Base-by-base conservation (phyloP, 2,888 invertebrate genomes). In the Ochropleura plecta region DNA sequence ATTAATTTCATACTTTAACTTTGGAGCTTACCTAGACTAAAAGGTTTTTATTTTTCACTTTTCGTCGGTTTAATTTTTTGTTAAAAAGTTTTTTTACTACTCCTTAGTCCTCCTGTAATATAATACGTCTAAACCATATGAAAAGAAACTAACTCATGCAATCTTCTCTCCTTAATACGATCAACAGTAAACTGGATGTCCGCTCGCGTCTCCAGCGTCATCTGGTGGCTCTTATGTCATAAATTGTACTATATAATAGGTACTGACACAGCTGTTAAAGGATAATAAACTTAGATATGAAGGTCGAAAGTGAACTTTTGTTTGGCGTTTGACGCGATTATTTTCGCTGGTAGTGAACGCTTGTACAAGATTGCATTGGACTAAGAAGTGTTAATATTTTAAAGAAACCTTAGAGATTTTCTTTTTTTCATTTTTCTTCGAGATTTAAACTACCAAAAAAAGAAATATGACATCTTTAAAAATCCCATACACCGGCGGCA, bases 171-270 rank as follows among this genome's bases (percentile, higher is more conserved):
- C 57, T 8, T 67, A 51, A 49, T 70, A 74, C 69, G 60, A 57
- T 67, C 20, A 55, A 63, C 59, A 64, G 60, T 78, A 85, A 73
- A 75, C 65, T 63, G 70, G 42, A 71, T 68, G 53, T 65, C 74
- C 64, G 65, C 59, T 59, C 64, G 83, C 70, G 75, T 71, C 51
- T 55, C 42, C 70, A 74, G 49, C 78, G 63, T 53, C 82, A 82
- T 78, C 83, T 85, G 82, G 57, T 63, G 67, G 55, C 46, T 64
- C 51, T 65, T 55, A 65, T 6, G 44, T 73, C 67, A 59, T 77
- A 85, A 83, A 78, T 40, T 64, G 60, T 51, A 73, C 68, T 65
- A 82, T 62, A 30, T 30, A 3, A 3, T 30, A 73, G 42, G 0
- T 55, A 30, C 46, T 57, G 20, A 67, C 42, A 53, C 51, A 66